Evolutionary conservation across 2,113 vertebrate genomes (phyloP), one percentile per base, ranked within the genome.

Genomic region (Lota lota): DNA sequence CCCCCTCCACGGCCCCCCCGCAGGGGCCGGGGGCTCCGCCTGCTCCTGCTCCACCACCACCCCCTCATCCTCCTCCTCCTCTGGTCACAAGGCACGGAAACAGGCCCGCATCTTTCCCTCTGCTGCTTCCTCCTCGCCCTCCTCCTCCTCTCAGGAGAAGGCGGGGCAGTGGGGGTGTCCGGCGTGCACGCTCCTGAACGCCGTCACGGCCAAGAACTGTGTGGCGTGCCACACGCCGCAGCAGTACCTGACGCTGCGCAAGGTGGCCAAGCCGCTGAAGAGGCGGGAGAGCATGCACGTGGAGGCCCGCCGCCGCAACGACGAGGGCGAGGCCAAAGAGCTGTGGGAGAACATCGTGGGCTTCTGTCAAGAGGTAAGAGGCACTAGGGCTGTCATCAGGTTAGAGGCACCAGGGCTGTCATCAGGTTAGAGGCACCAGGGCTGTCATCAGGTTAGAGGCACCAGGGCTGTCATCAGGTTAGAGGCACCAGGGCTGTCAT

Each of bases 271-370:
- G 63, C 92, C 95, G 0, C 91, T 99, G 65, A 92, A 94, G 73
- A 92, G 97, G 53, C 82, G 96, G 40, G 96, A 98, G 90, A 99
- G 97, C 81, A 93, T 99, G 89, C 94, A 96, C 0, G 97, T 95
- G 57, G 97, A 98, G 76, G 95, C 95, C 65, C 92, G 96, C 11
- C 88, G 97, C 12, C 94, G 95, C 70, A 97, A 94, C 0, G 97
- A 99, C 0, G 97, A 98, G 78, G 97, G 97, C 0, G 97, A 98
- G 77, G 97, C 97, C 90, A 99, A 97, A 77, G 97, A 96, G 17
- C 93, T 98, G 8, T 95, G 92, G 97, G 97, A 99, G 73, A 97
- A 97, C 82, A 99, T 99, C 0, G 96, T 98, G 81, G 93, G 90
- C 83, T 98, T 98, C 88, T 99, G 97, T 87, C 90, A 90, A 82